phyloP scores from a whole-genome alignment of 2,888 invertebrate species.

The Phasia obesa region DNA sequence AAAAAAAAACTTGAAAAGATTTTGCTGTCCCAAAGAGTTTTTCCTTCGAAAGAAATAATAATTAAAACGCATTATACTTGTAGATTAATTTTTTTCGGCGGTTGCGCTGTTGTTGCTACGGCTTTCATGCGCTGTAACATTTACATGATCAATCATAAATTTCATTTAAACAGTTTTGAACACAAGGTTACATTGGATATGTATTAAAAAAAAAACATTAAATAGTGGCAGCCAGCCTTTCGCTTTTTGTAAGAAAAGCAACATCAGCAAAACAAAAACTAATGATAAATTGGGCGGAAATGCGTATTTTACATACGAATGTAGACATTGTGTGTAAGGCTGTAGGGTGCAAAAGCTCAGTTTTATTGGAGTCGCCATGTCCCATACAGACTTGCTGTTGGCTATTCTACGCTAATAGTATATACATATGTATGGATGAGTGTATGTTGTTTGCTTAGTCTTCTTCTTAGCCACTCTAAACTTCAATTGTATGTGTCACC shows the following conservation, averaged over 20 bases:
- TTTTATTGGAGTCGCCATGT: no score
- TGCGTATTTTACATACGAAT: constrained; percentile 35
- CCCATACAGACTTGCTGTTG: no score
- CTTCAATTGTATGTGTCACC: constrained; percentile 50
- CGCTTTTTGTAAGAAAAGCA: constrained; percentile 39
- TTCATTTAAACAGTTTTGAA: constrained; percentile 56
- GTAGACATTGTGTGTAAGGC: background rate
- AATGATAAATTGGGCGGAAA: constrained; percentile 59
- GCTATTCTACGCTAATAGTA: no score
- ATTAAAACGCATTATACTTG: constrained; percentile 45
- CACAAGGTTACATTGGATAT: constrained; percentile 61
- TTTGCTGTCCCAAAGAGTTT: constrained; percentile 52
- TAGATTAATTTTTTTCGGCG: constrained; percentile 6
- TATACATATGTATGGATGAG: no score
- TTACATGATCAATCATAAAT: constrained; percentile 68
- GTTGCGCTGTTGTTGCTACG: background rate
- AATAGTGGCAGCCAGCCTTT: constrained; percentile 49
- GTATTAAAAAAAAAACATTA: constrained; percentile 1
- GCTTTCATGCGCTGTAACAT: constrained; percentile 14
- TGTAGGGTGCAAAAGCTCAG: no score
- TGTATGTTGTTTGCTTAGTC: no score
- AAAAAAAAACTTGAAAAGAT: constrained; percentile 17
- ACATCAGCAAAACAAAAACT: background rate
- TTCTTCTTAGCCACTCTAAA: background rate
- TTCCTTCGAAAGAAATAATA: constrained; percentile 60